phyloP scores from a whole-genome alignment of 2,797 vertebrate species.

The Anolis apletophallus region DNA sequence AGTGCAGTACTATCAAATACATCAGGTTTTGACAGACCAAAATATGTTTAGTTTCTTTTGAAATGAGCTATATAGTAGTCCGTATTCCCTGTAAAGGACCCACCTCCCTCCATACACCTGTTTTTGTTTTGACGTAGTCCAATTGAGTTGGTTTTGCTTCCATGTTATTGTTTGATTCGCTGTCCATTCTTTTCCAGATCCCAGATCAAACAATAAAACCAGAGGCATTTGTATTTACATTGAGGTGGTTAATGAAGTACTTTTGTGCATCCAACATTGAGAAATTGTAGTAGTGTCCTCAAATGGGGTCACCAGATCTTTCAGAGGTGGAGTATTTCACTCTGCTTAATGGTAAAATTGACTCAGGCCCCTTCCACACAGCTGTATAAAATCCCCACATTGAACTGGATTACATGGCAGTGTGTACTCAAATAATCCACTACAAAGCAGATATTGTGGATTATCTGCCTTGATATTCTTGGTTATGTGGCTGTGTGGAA shows the following conservation, averaged over 20 bases:
- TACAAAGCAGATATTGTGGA: too few species aligned
- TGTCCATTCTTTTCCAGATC: not conserved
- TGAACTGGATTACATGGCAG: too few species aligned
- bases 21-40: not conserved
- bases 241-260: not conserved
- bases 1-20: not conserved
- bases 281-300: not conserved
- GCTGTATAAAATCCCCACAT: too few species aligned
- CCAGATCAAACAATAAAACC: slow-evolving; percentile 1
- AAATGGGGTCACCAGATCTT: not conserved
- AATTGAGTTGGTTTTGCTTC: not conserved
- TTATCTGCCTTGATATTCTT: too few species aligned
- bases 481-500: too few species aligned
- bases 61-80: not conserved
- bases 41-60: not conserved
- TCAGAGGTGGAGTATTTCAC: not conserved
- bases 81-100: not conserved
- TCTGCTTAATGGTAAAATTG: not conserved
- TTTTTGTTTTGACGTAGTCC: slow-evolving; percentile 7
- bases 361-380: too few species aligned
- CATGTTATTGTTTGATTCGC: not conserved
- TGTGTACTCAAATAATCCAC: too few species aligned
- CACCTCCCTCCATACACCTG: not conserved
- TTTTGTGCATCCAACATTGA: not conserved
- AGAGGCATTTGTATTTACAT: not conserved